phyloP scores from a whole-genome alignment of 30 jellyfish, hydroid and myxozoan genomes.

The Hydractinia symbiolongicarpus region DNA sequence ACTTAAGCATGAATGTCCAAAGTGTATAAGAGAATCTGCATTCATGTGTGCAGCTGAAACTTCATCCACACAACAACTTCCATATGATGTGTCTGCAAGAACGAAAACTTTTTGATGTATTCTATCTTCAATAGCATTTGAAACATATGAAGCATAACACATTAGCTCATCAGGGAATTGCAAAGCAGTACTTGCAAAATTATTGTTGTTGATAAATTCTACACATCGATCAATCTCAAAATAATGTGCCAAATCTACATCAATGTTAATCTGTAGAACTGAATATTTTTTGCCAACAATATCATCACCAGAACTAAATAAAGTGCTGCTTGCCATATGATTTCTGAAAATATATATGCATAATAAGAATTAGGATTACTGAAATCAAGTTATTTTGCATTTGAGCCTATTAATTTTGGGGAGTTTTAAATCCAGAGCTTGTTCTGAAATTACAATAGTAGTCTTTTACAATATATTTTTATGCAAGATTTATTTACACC shows the following conservation, averaged over 20 bases:
- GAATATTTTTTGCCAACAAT: not conserved
- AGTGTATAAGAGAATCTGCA: conserved; percentile 88
- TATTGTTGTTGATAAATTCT: conserved; percentile 33
- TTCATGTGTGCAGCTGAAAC: conserved; percentile 88
- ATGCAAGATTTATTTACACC: too few relatives aligned
- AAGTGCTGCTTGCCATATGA: not conserved
- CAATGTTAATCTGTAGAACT: not conserved
- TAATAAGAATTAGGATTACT: too few relatives aligned
- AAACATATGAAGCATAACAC: conserved; percentile 35
- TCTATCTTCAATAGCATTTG: conserved; percentile 36
- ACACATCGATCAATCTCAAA: conserved; percentile 58
- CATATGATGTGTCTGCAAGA: conserved; percentile 96
- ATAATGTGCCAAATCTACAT: conserved; percentile 28
- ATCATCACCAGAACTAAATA: conserved; percentile 2
- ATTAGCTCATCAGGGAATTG: conserved; percentile 96
- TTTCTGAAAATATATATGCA: too few relatives aligned
- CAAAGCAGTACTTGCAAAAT: conserved; percentile 46
- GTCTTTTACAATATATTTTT: too few relatives aligned
- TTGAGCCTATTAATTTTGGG: too few relatives aligned
- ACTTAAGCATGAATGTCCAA: conserved; percentile 95
- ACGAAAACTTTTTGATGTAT: conserved; percentile 19
- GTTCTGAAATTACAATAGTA: too few relatives aligned
- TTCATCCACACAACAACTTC: conserved; percentile 98
- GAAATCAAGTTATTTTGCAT: too few relatives aligned
- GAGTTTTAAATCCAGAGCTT: too few relatives aligned